Evolutionary conservation across 2,113 vertebrate genomes (phyloP).

Genomic region (Hemibagrus wyckioides): DNA sequence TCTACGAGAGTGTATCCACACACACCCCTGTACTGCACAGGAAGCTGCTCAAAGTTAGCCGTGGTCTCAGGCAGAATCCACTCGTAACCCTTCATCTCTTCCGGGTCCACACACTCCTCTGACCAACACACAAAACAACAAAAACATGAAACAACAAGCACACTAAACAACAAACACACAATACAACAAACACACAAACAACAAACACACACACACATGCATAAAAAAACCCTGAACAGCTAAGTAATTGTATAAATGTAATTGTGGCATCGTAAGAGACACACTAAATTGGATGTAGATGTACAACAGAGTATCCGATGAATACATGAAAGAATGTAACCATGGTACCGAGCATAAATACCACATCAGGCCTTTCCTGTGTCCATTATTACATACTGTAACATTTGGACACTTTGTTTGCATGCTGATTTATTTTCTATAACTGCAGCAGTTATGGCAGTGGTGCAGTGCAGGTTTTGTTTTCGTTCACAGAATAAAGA

Average conservation of each 20-base stretch:
- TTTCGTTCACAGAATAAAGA: too few species aligned
- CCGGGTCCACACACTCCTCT: constrained; percentile 74
- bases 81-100: constrained; percentile 73
- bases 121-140: constrained; percentile 21
- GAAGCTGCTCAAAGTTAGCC: constrained; percentile 70
- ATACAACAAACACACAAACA: not conserved
- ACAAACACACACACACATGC: not conserved
- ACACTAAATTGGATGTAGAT: not conserved
- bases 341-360: not conserved
- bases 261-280: not conserved
- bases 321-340: too few species aligned
- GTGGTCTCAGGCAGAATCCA: constrained; percentile 86
- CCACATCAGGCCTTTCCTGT: too few species aligned
- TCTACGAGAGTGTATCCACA: constrained; percentile 81
- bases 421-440: too few species aligned
- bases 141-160: not conserved
- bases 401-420: too few species aligned
- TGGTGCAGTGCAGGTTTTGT: too few species aligned
- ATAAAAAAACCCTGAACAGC: too few species aligned
- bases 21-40: constrained; percentile 83
- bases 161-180: not conserved
- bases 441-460: too few species aligned
- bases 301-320: too few species aligned
- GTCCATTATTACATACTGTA: too few species aligned
- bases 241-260: not conserved